Evolutionary conservation across 30 jellyfish, hydroid and myxozoan genomes (phyloP), one percentile per base, ranked within the genome.

Genomic region (Aurelia sp.): DNA sequence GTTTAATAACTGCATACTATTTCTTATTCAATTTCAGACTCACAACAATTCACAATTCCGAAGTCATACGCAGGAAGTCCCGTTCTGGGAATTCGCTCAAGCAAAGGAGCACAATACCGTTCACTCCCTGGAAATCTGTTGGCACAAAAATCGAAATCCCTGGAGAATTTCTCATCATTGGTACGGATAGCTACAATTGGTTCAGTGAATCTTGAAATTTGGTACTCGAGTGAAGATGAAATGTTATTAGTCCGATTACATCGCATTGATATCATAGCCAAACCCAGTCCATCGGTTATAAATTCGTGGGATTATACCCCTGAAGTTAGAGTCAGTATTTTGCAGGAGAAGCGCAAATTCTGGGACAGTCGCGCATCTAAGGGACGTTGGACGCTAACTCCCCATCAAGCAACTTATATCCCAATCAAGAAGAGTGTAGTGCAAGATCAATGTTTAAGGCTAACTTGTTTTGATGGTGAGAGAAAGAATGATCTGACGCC

Each of bases 231-330:
- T 21, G 89, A 76, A 13, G 92, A 82, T n/a, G 98, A 88, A 63
- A 60, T 73, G 87, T 76, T 92, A 6, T 74, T 80, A 30, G 71
- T 92, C 13, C 71, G 87, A n/a, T 23, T 92, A 33, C 62, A 64
- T 16, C 78, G 90, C 23, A 86, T 81, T 16, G 86, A 61, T 11
- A 58, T 84, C 19, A 23, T 57, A 1, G 62, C 90, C 10, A 74
- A 37, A 50, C 99, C 99, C 21, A 89, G 85, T 68, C 90, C 99
- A 13, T 63, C 96, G 0, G 99, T 80, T 4, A 71, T 88, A 1
- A 96, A 96, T 13, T 60, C 91, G 30, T 94, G 99, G 99, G 77
- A 55, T 15, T 76, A 62, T 23, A 74, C 31, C 0, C 92, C 97
- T 11, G 82, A 35, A 52, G 80, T 62, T 3, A 73, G 61, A 23